These are phyloP conservation scores for Grus americana DNA, from an alignment of 2,113 vertebrate genomes.

Conservation along the genomic window DNA sequence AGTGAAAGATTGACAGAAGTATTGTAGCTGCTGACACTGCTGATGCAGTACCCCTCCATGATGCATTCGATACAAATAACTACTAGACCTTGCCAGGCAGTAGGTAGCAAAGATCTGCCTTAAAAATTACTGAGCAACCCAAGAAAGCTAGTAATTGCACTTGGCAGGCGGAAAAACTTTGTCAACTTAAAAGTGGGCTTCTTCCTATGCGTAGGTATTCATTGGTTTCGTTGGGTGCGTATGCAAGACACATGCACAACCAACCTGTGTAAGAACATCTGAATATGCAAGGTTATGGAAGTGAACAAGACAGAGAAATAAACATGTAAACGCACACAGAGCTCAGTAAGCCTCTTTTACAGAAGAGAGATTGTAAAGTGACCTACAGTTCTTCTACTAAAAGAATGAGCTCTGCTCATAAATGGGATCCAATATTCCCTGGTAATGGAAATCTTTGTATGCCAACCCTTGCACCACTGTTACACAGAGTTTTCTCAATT, in stretches of 20 bases:
- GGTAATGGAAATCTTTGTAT: neutral
- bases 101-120: neutral
- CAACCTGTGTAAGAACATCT: neutral
- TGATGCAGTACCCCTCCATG: neutral
- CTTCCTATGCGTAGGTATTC: neutral
- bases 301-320: neutral
- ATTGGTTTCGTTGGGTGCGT: neutral
- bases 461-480: neutral
- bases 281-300: neutral
- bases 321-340: neutral
- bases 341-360: neutral
- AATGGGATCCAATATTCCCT: neutral
- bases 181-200: neutral
- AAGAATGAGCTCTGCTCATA: neutral
- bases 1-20: neutral
- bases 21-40: neutral
- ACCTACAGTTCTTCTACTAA: neutral
- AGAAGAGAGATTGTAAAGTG: neutral
- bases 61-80: neutral
- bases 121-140: neutral
- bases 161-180: neutral
- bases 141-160: neutral
- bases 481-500: neutral
- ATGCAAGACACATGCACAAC: neutral
- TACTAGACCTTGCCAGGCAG: neutral